Base-by-base conservation (phyloP, 2,113 vertebrate genomes). In the Leucosticte australis region DNA sequence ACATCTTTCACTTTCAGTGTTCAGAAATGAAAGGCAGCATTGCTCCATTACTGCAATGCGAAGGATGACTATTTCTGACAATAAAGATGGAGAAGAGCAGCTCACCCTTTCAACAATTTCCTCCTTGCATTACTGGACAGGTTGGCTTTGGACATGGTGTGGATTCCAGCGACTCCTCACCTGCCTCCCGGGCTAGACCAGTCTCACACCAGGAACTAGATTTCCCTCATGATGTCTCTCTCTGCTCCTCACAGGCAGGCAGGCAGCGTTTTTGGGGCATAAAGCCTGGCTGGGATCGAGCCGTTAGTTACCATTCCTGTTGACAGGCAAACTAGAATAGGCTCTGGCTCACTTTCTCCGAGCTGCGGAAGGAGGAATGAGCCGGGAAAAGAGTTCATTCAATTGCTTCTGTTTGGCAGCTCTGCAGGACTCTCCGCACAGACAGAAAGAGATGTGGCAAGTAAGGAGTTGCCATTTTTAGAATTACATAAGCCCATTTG, bases 281-380 rank as follows among this genome's bases (percentile, higher is more conserved):
- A 91, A 91, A 92, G 70, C 78, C 91, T 89, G 87, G 85, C 90
- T 89, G 85, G 92, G 93, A 88, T 93, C 33, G 35, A 91, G 87
- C 82, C 22, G 63, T 83, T 91, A 87, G 91, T 87, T 95, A 95
- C 94, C 95, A 85, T 92, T 92, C 82, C 95, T 96, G 94, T 94
- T 95, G 95, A 97, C 95, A 96, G 94, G 95, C 95, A 94, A 97
- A 96, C 96, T 95, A 89, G 94, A 97, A 96, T 89, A 97, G 92
- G 96, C 95, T 96, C 95, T 97, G 96, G 95, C 96, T 97, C 96
- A 83, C 95, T 95, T 93, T 93, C 95, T 92, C 73, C 3, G 28
- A 93, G 95, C 95, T 97, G 91, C 94, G 92, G 96, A 95, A 95
- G 93, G 71, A 95, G 91, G 92, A 97, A 94, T 91, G 75, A 95